phyloP scores from a whole-genome alignment of 1,140 invertebrate genomes.

The Drepana arcuata region DNA sequence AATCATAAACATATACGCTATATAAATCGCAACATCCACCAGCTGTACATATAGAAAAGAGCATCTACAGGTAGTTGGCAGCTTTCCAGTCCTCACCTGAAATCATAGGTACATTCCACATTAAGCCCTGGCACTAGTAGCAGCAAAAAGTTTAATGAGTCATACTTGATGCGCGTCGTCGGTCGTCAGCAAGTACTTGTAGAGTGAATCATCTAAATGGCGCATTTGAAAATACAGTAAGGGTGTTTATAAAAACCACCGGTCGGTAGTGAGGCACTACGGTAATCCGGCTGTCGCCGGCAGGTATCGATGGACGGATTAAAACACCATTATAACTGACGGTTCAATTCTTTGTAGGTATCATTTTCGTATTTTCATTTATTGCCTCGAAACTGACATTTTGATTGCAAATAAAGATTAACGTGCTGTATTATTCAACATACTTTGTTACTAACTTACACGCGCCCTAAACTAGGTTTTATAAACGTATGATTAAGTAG shows the following conservation, averaged over 20 bases:
- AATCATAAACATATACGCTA: no score
- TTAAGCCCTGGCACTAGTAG: conserved; percentile 33
- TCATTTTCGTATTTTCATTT: conserved; percentile 35
- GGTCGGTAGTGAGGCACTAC: conserved; percentile 35
- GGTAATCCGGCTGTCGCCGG: conserved; percentile 44
- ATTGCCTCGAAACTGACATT: conserved; percentile 11
- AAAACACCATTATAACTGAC: conserved; percentile 60
- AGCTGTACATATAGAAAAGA: conserved; percentile 40
- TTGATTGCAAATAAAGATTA: conserved; percentile 5
- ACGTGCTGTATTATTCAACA: not conserved
- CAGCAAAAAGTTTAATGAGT: conserved; percentile 48
- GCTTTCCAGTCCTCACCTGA: conserved; percentile 48
- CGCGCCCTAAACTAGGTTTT: not conserved
- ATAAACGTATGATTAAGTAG: no score
- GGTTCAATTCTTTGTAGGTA: conserved; percentile 36
- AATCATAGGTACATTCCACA: conserved; percentile 45
- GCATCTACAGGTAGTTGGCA: conserved; percentile 65
- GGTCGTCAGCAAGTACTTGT: no score
- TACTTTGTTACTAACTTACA: not conserved
- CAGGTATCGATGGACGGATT: conserved; percentile 59
- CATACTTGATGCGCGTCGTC: no score
- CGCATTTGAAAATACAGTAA: conserved; percentile 14
- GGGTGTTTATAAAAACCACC: conserved; percentile 31
- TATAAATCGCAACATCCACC: conserved; percentile 31
- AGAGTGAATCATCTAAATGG: conserved; percentile 15